A percentile compares a stretch with the other conserved stretches of the same genome.
phyloP scores from a whole-genome alignment of 2,888 invertebrate species.

The Microplitis manilae region DNA sequence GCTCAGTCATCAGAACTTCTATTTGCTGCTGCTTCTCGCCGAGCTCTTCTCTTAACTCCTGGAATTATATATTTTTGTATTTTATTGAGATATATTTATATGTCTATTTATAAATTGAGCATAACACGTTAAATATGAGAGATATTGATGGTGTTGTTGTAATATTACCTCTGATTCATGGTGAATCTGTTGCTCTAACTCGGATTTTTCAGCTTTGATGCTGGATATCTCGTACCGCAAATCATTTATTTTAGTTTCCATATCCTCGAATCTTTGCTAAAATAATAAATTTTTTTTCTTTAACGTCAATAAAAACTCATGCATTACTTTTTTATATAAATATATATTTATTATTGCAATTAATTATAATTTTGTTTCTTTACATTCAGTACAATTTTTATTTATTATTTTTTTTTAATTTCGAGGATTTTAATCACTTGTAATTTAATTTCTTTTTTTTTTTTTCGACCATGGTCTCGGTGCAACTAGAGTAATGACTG shows the following conservation, averaged over 20 bases:
- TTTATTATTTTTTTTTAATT: constrained; percentile 1
- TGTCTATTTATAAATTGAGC: background rate
- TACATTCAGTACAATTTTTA: constrained; percentile 10
- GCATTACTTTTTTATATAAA: constrained; percentile 30
- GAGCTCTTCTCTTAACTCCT: constrained; percentile 44
- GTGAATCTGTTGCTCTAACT: constrained; percentile 65
- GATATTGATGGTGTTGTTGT: background rate
- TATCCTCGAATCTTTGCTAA: constrained; percentile 70
- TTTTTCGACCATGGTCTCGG: constrained; percentile 67
- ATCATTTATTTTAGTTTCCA: constrained; percentile 69
- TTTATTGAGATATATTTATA: no score
- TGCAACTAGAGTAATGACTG: constrained; percentile 65
- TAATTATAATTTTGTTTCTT: constrained; percentile 57
- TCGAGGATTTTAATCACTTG: background rate
- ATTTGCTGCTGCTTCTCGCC: constrained; percentile 69
- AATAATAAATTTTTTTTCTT: constrained; percentile 54
- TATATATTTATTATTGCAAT: constrained; percentile 25
- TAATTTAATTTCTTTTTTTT: constrained; percentile 59
- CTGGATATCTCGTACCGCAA: constrained; percentile 65
- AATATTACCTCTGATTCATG: constrained; percentile 64
- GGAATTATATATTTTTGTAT: background rate
- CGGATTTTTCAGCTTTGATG: constrained; percentile 66
- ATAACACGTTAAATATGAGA: background rate
- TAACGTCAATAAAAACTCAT: constrained; percentile 59
- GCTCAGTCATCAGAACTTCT: constrained; percentile 67